Evolutionary conservation across 2,113 vertebrate genomes (phyloP), one percentile per base, ranked within the genome.

Genomic region (Neogale vison): DNA sequence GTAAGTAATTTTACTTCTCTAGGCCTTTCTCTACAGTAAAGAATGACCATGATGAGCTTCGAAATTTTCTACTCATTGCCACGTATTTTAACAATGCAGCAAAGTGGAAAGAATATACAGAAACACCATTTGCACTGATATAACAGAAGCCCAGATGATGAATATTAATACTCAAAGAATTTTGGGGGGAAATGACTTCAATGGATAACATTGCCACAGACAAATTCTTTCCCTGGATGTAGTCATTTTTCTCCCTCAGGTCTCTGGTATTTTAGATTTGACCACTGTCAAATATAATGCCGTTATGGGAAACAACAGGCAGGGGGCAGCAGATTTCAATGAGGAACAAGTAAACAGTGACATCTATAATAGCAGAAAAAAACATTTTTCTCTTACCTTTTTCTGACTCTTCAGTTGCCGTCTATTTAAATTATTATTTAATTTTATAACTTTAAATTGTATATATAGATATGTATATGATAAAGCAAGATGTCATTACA

Each of bases 241-340:
- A 63, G 31, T 57, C 11, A 20, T 90, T 92, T 90, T 72, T 45
- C 23, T 59, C 29, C 61, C 29, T 94, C n/a, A 42, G 47, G 4
- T 88, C 14, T 95, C 63, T 71, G 20, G 8, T 23, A 23, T 36
- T 79, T 84, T 14, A 94, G n/a, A 13, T 69, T 65, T 83, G 91
- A 76, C 34, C 17, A 34, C 6, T 31, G 67, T 74, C 72, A 96
- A 76, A 90, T n/a, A 63, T 39, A 67, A 84, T 95, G 90, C 55
- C 87, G 82, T 93, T 96, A 67, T 57, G 39, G 15, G 20, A 96
- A 96, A 84, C 10, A 86, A 93, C 96, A 93, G 31, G 24, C 85
- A 96, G 98, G 74, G 97, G 91, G 96, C 92, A 99, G 97, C 69
- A 98, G 96, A 90, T 55, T 97, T 92, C 95, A 97, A 80, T 96